Base-by-base conservation (phyloP, 2,888 invertebrate genomes). In the Osmoderma eremita region DNA sequence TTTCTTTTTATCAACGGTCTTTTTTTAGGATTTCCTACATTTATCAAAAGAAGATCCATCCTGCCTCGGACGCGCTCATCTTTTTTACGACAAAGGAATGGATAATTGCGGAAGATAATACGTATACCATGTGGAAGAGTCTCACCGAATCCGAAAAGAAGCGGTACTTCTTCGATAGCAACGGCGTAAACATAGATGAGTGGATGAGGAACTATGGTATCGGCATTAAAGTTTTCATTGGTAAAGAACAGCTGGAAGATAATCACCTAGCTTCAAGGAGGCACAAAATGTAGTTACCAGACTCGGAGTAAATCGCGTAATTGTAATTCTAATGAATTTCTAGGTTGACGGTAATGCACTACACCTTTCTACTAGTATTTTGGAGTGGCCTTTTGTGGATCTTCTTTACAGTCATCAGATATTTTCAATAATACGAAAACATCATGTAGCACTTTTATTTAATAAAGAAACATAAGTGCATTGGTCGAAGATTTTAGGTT, bases 91-190 rank as follows among this genome's bases (percentile, higher is more conserved):
- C 1, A 1, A 42, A 58, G 1, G 22, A 42, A 3, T 58, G 58
- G 58, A 58, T 10, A 6, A 42, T 58, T 8, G 0, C 20, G 10
- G 58, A 58, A 45, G 17, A 58, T 15, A 58, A 58, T 12, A 45
- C 42, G 1, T 1, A 22, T 1, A 20, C 8, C 13, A 58, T 58
- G 58, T 58, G 58, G 58, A 17, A 17, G 1, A 13, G 15, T 15
- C 24, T 58, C 6, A 30, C 24, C 4, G 42, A 58, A 22, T 3
- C 15, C 3, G 58, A 58, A 30, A 10, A 45, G 17, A 15, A 45
- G 15, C 20, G 39, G 4, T 58, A 58, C 10, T 15, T 3, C 24
- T 58, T 58, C 30, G 45, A 45, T 45, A 8, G 13, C 1, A 42
- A 13, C 15, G 45, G 17, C n/a, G 15, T 58, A 12, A 42, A 58